A percentile compares a stretch with the other conserved stretches of the same genome.
phyloP scores from a whole-genome alignment of 2,797 vertebrate species.

The Alcedo atthis region DNA sequence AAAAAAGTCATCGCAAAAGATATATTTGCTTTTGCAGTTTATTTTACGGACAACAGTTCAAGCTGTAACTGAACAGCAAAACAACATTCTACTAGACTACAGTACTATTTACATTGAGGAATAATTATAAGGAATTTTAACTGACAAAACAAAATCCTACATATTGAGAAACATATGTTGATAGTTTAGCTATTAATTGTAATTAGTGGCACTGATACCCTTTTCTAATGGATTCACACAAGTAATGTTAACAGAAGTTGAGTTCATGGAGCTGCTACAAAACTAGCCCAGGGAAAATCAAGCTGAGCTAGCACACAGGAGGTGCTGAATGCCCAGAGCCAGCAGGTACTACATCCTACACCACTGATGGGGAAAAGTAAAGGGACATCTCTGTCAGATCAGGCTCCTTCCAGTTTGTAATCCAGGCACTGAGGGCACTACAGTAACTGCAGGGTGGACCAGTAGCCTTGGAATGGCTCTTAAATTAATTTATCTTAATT shows the following conservation, averaged over 20 bases:
- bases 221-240: background rate
- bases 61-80: background rate
- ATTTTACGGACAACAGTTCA: background rate
- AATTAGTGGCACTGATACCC: background rate
- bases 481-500: background rate
- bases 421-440: rapidly evolving
- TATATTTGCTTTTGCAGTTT: background rate
- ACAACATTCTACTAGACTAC: background rate
- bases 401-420: background rate
- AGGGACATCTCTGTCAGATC: background rate
- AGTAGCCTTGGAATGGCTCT: background rate
- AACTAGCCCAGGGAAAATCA: background rate
- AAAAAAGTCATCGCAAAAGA: background rate
- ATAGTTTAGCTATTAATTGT: background rate
- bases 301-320: background rate
- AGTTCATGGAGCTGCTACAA: background rate
- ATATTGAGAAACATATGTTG: background rate
- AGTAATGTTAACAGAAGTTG: background rate
- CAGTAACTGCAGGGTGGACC: background rate
- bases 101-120: background rate
- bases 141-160: background rate
- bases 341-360: background rate
- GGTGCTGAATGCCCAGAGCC: background rate
- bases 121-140: background rate
- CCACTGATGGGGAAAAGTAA: background rate